Conservation (phyloP, 92 coral and sea anemone species). For the Zoanthus sansibaricus region DNA sequence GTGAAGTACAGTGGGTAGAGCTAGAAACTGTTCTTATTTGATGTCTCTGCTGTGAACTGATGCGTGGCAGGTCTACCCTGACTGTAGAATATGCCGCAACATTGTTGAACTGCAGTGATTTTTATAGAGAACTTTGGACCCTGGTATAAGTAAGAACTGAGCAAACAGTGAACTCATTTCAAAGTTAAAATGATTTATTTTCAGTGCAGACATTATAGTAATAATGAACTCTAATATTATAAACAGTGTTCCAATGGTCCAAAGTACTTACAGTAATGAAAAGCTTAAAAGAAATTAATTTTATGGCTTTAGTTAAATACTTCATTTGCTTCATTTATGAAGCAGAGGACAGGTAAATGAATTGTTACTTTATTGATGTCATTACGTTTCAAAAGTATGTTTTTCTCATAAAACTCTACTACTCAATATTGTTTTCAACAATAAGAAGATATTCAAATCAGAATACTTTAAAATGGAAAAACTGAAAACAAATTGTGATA, state of each 20-base stretch:
- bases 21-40: slow-evolving; percentile 40
- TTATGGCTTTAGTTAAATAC: background rate
- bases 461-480: too few species aligned
- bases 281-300: background rate
- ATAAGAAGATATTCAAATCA: too few species aligned
- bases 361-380: background rate
- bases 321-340: background rate
- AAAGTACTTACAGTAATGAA: background rate
- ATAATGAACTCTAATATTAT: background rate
- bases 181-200: background rate
- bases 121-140: slow-evolving; percentile 17
- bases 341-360: background rate
- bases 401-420: too few species aligned
- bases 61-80: slow-evolving; percentile 21
- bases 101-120: background rate
- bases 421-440: too few species aligned
- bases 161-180: slow-evolving; percentile 2
- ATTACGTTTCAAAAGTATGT: too few species aligned
- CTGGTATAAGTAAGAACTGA: slow-evolving; percentile 30
- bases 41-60: slow-evolving; percentile 41
- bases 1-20: slow-evolving; percentile 27
- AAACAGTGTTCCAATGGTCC: background rate
- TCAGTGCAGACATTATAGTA: background rate
- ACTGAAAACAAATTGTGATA: too few species aligned
- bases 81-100: background rate